A percentile compares a stretch with the other conserved stretches of the same genome.
phyloP scores from a whole-genome alignment of 2,797 vertebrate species.

The Platalea minor region DNA sequence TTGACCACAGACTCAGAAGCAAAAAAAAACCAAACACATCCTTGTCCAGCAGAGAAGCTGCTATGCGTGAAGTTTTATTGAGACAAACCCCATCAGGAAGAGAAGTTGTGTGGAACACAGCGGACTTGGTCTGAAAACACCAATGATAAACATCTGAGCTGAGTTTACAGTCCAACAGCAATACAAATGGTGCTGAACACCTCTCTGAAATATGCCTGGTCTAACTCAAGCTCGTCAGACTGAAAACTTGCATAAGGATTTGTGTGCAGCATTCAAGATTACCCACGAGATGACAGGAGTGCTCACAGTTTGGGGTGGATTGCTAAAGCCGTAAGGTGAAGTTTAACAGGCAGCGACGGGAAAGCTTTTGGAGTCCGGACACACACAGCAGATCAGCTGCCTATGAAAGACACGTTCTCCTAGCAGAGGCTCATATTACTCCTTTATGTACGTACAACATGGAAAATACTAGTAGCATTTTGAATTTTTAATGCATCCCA shows the following conservation, averaged over 20 bases:
- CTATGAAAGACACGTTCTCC: background rate
- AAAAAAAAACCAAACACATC: background rate
- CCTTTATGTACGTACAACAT: background rate
- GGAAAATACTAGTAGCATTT: slow-evolving; percentile 15
- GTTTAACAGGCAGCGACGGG: background rate
- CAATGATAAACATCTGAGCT: background rate
- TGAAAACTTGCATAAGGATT: background rate
- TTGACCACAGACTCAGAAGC: slow-evolving; percentile 1
- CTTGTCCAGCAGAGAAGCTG: slow-evolving; percentile 16
- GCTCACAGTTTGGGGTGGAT: background rate
- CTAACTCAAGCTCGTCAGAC: background rate
- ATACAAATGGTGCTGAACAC: slow-evolving; percentile 50
- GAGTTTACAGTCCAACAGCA: slow-evolving; percentile 33
- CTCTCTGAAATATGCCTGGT: background rate
- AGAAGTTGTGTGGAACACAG: background rate
- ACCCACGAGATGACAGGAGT: background rate
- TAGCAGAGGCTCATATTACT: background rate
- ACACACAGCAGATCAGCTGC: background rate
- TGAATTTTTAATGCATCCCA: slow-evolving; percentile 16
- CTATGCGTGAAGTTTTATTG: slow-evolving; percentile 8
- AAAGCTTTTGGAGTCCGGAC: background rate
- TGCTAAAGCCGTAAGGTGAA: background rate
- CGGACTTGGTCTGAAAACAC: background rate
- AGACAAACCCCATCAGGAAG: slow-evolving; percentile 4
- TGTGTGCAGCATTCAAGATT: slow-evolving; percentile 12